Base-by-base conservation (phyloP, 2,888 invertebrate species). In the Lymantria monacha region DNA sequence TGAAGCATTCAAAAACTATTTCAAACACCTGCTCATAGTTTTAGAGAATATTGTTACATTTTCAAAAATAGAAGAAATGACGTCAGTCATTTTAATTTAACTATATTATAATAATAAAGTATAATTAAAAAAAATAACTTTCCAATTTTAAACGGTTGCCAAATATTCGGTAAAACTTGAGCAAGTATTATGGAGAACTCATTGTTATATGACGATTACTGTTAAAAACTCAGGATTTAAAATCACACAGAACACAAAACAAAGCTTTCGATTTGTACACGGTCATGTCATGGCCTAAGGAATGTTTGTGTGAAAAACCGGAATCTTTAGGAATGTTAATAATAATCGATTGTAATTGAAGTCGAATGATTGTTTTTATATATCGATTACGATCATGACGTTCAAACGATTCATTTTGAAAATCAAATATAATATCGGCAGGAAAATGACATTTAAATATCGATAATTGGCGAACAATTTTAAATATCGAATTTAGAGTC, bases 181-280 rank as follows among this genome's bases (percentile, higher is more conserved):
- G 38, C 38, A 38, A 11, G 38, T 7, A 12, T 38, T n/a, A n/a
- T 38, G 7, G n/a, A n/a, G 1, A 38, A 13, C 14, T n/a, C 41
- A 3, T 14, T 15, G 42, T 42, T 42, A 42, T 30, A 14, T 13
- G 10, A 31, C 10, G 11, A 42, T 46, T 46, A 53, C 15, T 36
- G 42, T 51, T 48, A 45, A 30, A 14, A 43, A 14, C n/a, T 10
- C 10, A 14, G 30, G 30, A 36, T 9, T 47, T 33, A 48, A 66
- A 61, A 56, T 57, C 66, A 66, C 66, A 64, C 67, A 31, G 46
- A 59, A 63, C 57, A 59, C 62, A 62, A 58, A 63, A 57, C 55
- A 42, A 66, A 66, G 66, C 64, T 44, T 46, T 59, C 42, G 45
- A 52, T 62, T 61, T 63, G 61, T 64, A 62, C 64, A 64, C 53